phyloP scores from a whole-genome alignment of 2,797 vertebrate genomes.

The Pachyuromys duprasi region DNA sequence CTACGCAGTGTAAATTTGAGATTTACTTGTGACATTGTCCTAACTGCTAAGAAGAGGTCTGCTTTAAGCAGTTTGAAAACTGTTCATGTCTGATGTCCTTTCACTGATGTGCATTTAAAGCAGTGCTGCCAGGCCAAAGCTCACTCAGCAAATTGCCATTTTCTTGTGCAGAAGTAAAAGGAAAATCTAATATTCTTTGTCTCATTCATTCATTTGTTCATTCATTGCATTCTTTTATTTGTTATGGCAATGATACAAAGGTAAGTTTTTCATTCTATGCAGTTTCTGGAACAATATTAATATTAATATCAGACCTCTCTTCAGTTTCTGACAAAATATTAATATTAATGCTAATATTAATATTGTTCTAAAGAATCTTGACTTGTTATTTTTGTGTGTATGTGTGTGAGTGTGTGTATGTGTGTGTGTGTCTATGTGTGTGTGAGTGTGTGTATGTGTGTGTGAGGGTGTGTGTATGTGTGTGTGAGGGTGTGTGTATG shows the following conservation, averaged over 20 bases:
- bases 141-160: constrained; percentile 71
- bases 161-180: constrained; percentile 45
- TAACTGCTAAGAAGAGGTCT: background rate
- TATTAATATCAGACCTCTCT: background rate
- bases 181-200: background rate
- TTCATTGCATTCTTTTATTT: background rate
- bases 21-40: background rate
- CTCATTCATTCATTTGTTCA: background rate
- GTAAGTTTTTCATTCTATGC: background rate
- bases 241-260: background rate
- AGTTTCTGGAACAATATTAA: background rate
- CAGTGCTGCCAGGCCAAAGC: constrained; percentile 54
- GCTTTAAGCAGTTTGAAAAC: constrained; percentile 28
- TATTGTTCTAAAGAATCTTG: background rate
- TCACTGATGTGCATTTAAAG: constrained; percentile 64
- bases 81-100: background rate
- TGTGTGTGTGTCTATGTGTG: too few species aligned
- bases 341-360: background rate
- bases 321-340: background rate
- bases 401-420: too few species aligned
- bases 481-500: background rate
- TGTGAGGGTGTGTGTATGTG: background rate
- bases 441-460: background rate
- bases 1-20: background rate
- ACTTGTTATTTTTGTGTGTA: background rate